These are phyloP conservation scores for Pelodytes ibericus DNA, from an alignment of 2,797 vertebrate genomes.

Conservation along the genomic window DNA sequence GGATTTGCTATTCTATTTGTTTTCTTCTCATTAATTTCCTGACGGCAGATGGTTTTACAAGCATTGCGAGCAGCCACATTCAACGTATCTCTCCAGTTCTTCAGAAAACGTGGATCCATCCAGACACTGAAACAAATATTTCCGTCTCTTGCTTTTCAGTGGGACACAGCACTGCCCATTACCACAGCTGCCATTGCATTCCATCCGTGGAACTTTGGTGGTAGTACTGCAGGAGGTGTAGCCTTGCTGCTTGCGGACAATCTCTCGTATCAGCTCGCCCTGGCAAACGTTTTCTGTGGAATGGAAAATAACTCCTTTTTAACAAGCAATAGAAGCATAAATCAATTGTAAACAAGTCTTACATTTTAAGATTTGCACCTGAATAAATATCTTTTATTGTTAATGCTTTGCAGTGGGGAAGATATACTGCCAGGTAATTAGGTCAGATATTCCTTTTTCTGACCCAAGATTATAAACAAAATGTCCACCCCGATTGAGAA, in stretches of 20 bases:
- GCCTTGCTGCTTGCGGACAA: conserved; percentile 85
- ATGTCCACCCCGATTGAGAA: too few relatives aligned
- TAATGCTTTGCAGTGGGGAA: too few relatives aligned
- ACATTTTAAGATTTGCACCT: too few relatives aligned
- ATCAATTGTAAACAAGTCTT: background rate
- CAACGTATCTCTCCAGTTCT: conserved; percentile 89
- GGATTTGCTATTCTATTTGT: conserved; percentile 9
- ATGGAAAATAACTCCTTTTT: conserved; percentile 5
- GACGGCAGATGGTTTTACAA: conserved; percentile 68
- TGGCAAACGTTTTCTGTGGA: conserved; percentile 83
- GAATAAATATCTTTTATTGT: too few relatives aligned
- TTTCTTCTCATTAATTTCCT: conserved; percentile 10
- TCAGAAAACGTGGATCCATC: conserved; percentile 90
- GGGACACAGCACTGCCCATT: conserved; percentile 85
- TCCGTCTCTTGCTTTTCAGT: conserved; percentile 86
- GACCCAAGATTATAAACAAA: too few relatives aligned
- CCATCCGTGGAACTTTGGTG: conserved; percentile 83
- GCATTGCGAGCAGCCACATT: conserved; percentile 90
- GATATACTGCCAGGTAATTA: too few relatives aligned
- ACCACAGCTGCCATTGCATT: conserved; percentile 83
- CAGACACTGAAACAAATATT: conserved; percentile 89
- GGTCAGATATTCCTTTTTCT: too few relatives aligned
- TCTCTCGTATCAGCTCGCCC: conserved; percentile 87
- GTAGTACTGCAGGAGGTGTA: conserved; percentile 82
- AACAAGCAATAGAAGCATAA: background rate